Evolutionary conservation across 2,888 invertebrate species (phyloP).

Genomic region (Orchesellides sinensis): DNA sequence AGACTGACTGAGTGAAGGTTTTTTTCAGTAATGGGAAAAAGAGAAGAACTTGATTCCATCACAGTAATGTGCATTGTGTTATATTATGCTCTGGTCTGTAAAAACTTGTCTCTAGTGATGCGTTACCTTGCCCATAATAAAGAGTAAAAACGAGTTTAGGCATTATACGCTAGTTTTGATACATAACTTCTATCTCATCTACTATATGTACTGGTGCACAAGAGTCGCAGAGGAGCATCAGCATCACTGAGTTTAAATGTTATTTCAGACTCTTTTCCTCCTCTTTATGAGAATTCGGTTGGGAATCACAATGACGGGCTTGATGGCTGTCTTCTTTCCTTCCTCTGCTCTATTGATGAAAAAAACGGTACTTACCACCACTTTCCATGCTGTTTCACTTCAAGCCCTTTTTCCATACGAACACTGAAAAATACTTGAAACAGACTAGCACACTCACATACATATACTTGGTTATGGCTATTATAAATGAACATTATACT

Average conservation of each 20-base stretch:
- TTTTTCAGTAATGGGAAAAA: not conserved
- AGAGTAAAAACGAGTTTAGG: conserved; percentile 30
- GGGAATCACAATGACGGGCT: conserved; percentile 67
- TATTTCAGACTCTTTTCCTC: conserved; percentile 64
- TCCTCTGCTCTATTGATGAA: conserved; percentile 34
- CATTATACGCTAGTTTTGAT: conserved; percentile 52
- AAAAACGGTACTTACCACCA: conserved; percentile 48
- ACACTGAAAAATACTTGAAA: not conserved
- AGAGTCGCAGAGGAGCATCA: conserved; percentile 17
- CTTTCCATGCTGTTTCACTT: conserved; percentile 32
- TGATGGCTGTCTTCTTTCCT: conserved; percentile 61
- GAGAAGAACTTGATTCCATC: conserved; percentile 15
- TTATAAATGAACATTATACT: not conserved
- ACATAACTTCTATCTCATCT: conserved; percentile 1
- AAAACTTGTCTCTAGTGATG: conserved; percentile 65
- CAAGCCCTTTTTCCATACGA: not conserved
- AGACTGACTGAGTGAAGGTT: not conserved
- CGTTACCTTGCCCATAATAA: conserved; percentile 59
- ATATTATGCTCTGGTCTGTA: conserved; percentile 49
- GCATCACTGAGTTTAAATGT: conserved; percentile 49
- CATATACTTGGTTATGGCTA: not conserved
- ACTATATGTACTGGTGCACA: not conserved
- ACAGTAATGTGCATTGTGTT: conserved; percentile 38
- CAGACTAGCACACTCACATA: not conserved
- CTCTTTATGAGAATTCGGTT: conserved; percentile 68